Conservation (phyloP, 2,797 vertebrate species). For the Acanthurus tractus region DNA sequence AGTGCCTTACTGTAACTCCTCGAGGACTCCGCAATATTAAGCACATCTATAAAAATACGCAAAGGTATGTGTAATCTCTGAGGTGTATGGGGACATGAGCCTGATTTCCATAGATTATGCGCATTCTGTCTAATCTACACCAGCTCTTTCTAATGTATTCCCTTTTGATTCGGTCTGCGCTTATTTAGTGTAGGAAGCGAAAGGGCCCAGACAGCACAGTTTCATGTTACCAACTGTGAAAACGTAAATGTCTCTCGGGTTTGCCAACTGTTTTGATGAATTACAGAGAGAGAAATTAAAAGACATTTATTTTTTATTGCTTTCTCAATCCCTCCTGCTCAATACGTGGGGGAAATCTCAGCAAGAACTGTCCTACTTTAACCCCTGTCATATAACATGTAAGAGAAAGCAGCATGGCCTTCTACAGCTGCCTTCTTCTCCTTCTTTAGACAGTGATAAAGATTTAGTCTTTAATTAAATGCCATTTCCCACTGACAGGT, state of each 20-base stretch:
- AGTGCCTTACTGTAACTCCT: constrained; percentile 47
- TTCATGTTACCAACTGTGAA: constrained; percentile 52
- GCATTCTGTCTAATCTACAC: constrained; percentile 17
- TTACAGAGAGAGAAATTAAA: constrained; percentile 42
- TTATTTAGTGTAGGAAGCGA: constrained; percentile 46
- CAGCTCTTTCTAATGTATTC: constrained; percentile 12
- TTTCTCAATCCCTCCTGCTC: constrained; percentile 51
- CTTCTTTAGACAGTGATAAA: constrained; percentile 31
- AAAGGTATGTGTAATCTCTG: constrained; percentile 38
- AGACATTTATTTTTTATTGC: constrained; percentile 51
- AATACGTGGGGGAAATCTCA: constrained; percentile 48
- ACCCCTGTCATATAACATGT: constrained; percentile 52
- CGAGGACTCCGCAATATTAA: constrained; percentile 49
- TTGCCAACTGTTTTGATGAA: constrained; percentile 57
- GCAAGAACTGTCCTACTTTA: constrained; percentile 41
- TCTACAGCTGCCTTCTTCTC: constrained; percentile 8
- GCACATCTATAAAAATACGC: constrained; percentile 29
- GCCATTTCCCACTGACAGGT: constrained; percentile 31
- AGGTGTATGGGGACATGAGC: constrained; percentile 24
- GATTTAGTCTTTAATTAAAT: constrained; percentile 62
- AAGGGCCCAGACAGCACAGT: constrained; percentile 34
- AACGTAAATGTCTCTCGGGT: constrained; percentile 49
- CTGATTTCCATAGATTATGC: constrained; percentile 52
- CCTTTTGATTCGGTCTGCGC: constrained; percentile 9
- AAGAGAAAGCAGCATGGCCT: not conserved